Evolutionary conservation across 2,888 invertebrate species (phyloP).

Genomic region (Gerris lacustris): DNA sequence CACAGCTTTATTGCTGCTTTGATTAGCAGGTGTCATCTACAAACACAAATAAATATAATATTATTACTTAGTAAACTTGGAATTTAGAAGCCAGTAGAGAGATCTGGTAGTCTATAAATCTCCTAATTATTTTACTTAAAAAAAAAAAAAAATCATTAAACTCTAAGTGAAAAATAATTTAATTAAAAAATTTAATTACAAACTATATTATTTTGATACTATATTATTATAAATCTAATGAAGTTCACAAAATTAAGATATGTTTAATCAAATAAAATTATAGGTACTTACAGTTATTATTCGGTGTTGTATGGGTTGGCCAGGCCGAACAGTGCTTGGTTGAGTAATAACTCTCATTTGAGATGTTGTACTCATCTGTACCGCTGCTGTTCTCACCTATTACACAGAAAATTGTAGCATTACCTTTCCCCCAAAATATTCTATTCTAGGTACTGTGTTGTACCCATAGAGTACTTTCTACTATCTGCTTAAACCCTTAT

Average conservation of each 20-base stretch:
- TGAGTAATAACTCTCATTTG: slow-evolving; percentile 52
- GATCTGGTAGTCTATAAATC: no score
- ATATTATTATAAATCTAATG: no score
- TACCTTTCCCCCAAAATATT: background rate
- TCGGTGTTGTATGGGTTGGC: slow-evolving; percentile 45
- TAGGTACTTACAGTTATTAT: slow-evolving; percentile 40
- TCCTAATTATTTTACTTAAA: no score
- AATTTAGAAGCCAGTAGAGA: no score
- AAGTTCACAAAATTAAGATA: no score
- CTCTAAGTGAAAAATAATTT: no score
- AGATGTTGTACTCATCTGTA: slow-evolving; percentile 39
- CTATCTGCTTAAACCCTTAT: background rate
- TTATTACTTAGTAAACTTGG: no score
- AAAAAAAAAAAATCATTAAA: no score
- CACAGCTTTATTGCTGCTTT: background rate
- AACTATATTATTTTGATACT: no score
- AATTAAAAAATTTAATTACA: no score
- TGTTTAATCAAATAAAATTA: no score
- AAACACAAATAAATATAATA: slow-evolving; percentile 11
- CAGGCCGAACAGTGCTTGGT: slow-evolving; percentile 38
- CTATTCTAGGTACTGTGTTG: background rate
- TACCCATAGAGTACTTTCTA: background rate
- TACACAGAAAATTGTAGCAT: no score
- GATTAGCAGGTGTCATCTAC: background rate
- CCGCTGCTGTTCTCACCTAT: slow-evolving; percentile 22